phyloP scores from a whole-genome alignment of 2,797 vertebrate genomes.

The Coregonus sp. region DNA sequence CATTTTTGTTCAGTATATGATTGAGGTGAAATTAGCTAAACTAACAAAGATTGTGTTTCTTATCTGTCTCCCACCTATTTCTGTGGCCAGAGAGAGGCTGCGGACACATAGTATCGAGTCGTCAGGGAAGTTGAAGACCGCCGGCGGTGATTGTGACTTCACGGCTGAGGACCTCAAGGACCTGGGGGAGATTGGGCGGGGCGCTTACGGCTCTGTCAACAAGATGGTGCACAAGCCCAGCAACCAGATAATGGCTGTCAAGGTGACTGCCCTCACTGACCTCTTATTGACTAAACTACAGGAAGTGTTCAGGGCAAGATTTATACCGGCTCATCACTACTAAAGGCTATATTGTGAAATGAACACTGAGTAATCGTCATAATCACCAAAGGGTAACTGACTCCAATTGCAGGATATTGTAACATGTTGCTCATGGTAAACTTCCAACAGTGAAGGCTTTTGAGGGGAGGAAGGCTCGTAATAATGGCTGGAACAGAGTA shows the following conservation, averaged over 20 bases:
- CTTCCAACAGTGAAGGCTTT: neutral
- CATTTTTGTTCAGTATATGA: neutral
- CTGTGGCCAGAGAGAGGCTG: conserved; percentile 88
- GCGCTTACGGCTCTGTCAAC: conserved; percentile 98
- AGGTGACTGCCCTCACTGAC: conserved; percentile 72
- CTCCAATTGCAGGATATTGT: neutral
- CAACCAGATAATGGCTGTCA: conserved; percentile 98
- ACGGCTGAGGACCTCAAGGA: conserved; percentile 98
- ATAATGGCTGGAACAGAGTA: too few species aligned
- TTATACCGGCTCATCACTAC: neutral
- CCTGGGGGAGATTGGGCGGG: conserved; percentile 95
- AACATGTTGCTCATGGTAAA: neutral
- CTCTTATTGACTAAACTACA: neutral
- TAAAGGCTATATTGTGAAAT: neutral
- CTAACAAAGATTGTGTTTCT: neutral
- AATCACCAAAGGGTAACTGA: neutral
- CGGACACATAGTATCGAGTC: conserved; percentile 98
- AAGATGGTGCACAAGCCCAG: conserved; percentile 99
- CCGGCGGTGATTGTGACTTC: conserved; percentile 97
- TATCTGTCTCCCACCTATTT: conserved; percentile 3
- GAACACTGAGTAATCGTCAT: neutral
- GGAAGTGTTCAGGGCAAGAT: neutral
- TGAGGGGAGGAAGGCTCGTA: too few species aligned
- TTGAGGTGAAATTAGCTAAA: neutral
- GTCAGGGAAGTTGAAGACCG: conserved; percentile 97